Conservation (phyloP, 2,113 vertebrate genomes). For the Pteronura brasiliensis region DNA sequence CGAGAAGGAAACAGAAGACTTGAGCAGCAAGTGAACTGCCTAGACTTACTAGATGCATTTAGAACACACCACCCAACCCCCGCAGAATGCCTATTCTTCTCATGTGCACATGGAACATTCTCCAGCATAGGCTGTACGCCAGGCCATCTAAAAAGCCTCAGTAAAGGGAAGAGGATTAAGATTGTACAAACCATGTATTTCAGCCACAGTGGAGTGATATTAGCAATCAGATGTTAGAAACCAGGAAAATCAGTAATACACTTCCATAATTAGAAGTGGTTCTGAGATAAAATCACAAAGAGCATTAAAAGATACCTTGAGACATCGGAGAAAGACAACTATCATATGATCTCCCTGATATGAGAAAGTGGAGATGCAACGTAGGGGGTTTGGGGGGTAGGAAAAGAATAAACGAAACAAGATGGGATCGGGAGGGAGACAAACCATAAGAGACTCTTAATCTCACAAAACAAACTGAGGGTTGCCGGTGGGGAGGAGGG, state of each 20-base stretch:
- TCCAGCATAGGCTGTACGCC: background rate
- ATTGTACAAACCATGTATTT: background rate
- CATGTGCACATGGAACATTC: background rate
- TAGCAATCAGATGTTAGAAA: background rate
- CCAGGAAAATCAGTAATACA: background rate
- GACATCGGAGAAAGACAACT: background rate
- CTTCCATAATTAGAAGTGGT: too few relatives aligned
- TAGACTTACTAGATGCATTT: background rate
- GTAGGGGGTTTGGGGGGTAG: too few relatives aligned
- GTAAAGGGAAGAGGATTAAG: background rate
- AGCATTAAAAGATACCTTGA: background rate
- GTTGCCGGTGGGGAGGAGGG: too few relatives aligned
- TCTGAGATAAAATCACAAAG: background rate
- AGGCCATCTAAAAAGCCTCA: background rate
- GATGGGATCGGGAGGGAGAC: too few relatives aligned
- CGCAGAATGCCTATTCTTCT: background rate
- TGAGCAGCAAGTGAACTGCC: background rate
- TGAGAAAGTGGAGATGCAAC: too few relatives aligned
- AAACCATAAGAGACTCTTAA: too few relatives aligned
- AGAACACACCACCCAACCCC: background rate
- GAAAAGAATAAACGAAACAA: too few relatives aligned
- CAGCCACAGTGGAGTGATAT: background rate
- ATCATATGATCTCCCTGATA: too few relatives aligned
- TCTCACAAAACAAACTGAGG: too few relatives aligned
- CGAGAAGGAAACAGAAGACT: background rate